A percentile compares a stretch with the other conserved stretches of the same genome.
Conservation (phyloP, 2,113 vertebrate species). For the Dipodomys ordii region DNA sequence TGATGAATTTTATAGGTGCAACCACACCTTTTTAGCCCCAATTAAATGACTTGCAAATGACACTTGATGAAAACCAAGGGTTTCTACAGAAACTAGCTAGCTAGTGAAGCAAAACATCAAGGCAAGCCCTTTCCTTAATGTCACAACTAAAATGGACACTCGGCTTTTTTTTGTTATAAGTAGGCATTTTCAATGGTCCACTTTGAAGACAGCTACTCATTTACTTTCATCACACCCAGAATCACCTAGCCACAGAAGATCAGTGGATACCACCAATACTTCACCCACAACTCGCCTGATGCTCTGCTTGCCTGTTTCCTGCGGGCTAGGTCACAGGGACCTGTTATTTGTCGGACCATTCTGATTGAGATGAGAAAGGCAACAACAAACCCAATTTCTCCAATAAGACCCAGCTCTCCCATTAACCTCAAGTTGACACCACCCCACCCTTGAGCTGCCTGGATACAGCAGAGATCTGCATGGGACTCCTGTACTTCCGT, state of each 20-base stretch:
- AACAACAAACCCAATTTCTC: background rate
- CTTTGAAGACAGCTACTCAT: background rate
- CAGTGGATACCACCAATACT: background rate
- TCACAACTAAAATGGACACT: background rate
- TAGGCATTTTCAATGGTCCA: background rate
- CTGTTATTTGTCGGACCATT: background rate
- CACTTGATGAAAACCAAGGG: background rate
- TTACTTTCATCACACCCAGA: background rate
- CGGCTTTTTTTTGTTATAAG: background rate
- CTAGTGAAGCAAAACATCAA: background rate
- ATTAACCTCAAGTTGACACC: background rate
- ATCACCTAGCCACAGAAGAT: background rate
- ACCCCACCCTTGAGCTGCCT: background rate
- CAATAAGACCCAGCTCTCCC: background rate
- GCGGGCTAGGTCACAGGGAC: background rate
- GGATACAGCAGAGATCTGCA: background rate
- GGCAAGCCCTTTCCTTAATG: background rate
- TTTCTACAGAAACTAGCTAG: background rate
- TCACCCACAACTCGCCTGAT: background rate
- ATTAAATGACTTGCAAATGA: background rate
- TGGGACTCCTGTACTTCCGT: rapidly evolving
- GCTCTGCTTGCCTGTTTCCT: background rate
- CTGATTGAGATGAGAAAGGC: background rate
- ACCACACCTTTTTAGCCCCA: background rate
- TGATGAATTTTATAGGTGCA: background rate